Conservation (phyloP, 2,888 invertebrate genomes). For the Atethmia centrago region DNA sequence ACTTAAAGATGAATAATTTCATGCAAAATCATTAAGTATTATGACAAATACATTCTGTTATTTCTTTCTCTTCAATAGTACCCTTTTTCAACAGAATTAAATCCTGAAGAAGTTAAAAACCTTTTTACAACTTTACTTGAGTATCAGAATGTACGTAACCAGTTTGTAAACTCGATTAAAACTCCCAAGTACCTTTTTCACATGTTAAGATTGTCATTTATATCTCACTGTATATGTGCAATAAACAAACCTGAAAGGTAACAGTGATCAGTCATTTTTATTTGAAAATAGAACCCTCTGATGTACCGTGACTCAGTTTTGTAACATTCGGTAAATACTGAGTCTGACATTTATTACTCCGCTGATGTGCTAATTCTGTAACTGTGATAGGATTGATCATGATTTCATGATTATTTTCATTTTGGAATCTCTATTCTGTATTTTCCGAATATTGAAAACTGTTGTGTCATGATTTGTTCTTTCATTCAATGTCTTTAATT, state of each 20-base stretch:
- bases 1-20: background rate
- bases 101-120: background rate
- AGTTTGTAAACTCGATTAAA: background rate
- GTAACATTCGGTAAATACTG: constrained; percentile 33
- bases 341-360: constrained; percentile 37
- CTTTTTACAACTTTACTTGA: background rate
- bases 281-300: constrained; percentile 43
- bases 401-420: constrained; percentile 13
- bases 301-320: constrained; percentile 25
- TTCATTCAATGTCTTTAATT: background rate
- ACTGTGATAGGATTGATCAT: constrained; percentile 7
- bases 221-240: constrained; percentile 22
- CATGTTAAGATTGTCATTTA: constrained; percentile 23
- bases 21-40: background rate
- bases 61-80: background rate
- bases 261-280: constrained; percentile 45
- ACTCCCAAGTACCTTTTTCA: background rate
- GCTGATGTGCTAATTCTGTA: constrained; percentile 40
- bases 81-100: background rate
- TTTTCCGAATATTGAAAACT: background rate
- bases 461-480: background rate
- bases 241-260: constrained; percentile 48
- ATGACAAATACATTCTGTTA: too few species aligned
- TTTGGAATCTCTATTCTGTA: background rate
- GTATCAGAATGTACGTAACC: background rate